Conservation (phyloP, 2,113 vertebrate species). For the Xiphorhynchus elegans region DNA sequence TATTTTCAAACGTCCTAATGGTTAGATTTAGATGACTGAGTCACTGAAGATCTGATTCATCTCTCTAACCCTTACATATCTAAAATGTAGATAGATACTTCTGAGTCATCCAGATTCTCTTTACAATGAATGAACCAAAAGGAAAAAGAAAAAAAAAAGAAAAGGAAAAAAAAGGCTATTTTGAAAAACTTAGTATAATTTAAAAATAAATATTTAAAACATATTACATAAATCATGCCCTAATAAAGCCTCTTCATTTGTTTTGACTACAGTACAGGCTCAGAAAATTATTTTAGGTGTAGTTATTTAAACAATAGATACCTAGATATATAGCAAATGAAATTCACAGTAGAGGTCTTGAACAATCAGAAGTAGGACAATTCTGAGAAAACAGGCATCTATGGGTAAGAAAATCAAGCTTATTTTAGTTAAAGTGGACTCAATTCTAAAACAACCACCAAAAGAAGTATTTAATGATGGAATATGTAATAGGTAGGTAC, state of each 20-base stretch:
- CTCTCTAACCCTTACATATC: not conserved
- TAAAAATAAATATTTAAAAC: not conserved
- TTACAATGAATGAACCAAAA: accelerated
- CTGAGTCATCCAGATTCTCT: not conserved
- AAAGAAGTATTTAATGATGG: not conserved
- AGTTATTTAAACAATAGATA: not conserved
- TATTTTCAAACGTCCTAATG: not conserved
- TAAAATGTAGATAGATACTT: not conserved
- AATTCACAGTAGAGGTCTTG: not conserved
- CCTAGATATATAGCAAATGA: not conserved
- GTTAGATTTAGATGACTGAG: not conserved
- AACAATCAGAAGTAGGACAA: not conserved
- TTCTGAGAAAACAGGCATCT: not conserved
- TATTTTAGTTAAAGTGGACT: not conserved
- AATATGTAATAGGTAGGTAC: not conserved
- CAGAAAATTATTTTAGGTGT: not conserved
- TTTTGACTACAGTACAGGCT: not conserved
- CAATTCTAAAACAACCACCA: not conserved
- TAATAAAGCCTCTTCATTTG: not conserved
- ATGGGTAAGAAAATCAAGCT: not conserved
- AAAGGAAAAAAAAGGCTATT: not conserved
- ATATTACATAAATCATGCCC: not conserved
- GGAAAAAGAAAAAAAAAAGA: too few species aligned
- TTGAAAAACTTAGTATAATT: not conserved
- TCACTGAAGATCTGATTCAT: not conserved